Evolutionary conservation across 2,888 invertebrate genomes (phyloP).

Genomic region (Apoderus coryli): DNA sequence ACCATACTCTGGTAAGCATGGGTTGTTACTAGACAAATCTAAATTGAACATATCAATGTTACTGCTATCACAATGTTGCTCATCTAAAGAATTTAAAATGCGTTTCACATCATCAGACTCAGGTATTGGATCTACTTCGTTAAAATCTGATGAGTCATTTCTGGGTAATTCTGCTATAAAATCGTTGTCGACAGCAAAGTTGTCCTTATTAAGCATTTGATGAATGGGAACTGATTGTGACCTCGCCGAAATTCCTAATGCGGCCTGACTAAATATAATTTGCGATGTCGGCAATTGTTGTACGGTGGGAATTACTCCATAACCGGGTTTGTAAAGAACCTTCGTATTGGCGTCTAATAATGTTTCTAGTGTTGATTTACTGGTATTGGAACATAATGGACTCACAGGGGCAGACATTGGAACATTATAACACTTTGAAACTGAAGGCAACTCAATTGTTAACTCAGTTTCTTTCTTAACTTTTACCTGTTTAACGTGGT

Average conservation of each 20-base stretch:
- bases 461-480: constrained; percentile 28
- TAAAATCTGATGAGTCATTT: constrained; percentile 48
- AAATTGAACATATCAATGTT: constrained; percentile 21
- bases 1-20: constrained; percentile 20
- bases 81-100: constrained; percentile 47
- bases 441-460: constrained; percentile 20
- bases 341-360: constrained; percentile 36
- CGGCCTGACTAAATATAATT: constrained; percentile 7
- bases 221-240: constrained; percentile 63
- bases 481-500: constrained; percentile 18
- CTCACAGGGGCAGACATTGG: constrained; percentile 58
- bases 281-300: constrained; percentile 4
- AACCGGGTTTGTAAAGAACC: constrained; percentile 37
- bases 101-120: constrained; percentile 50
- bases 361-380: constrained; percentile 31
- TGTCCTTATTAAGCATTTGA: constrained; percentile 13
- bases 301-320: constrained; percentile 18
- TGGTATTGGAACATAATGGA: constrained; percentile 33
- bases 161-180: constrained; percentile 9
- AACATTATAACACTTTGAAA: constrained; percentile 31
- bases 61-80: constrained; percentile 29
- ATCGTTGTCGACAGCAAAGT: constrained; percentile 10
- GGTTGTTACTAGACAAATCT: constrained; percentile 20
- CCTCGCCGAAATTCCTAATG: constrained; percentile 25
- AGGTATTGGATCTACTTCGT: constrained; percentile 44